Conservation (phyloP, 2,113 vertebrate genomes). For the Alectura lathami region DNA sequence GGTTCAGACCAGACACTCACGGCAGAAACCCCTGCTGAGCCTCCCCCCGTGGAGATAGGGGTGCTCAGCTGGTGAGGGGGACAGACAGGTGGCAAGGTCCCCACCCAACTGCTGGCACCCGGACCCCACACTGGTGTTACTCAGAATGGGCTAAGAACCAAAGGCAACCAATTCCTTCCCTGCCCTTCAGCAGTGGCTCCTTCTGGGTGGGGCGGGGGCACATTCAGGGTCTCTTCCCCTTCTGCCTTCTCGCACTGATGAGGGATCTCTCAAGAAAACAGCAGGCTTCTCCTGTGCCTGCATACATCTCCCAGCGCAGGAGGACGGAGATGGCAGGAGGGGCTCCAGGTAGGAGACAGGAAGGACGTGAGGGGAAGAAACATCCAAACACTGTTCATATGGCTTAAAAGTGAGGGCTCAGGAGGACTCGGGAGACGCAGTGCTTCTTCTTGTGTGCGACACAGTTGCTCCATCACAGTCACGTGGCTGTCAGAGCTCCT, state of each 20-base stretch:
- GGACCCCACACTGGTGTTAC: fast-evolving
- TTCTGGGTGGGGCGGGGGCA: neutral
- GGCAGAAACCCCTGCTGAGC: neutral
- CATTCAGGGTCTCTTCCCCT: neutral
- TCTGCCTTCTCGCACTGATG: neutral
- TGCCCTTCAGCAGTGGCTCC: neutral
- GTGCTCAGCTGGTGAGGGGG: neutral
- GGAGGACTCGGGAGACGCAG: fast-evolving
- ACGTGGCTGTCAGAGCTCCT: neutral
- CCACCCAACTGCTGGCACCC: neutral
- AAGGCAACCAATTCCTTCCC: neutral
- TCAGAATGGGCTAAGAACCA: neutral
- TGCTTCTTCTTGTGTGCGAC: neutral
- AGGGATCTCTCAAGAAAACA: neutral
- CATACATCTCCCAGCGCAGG: neutral
- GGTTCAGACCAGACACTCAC: neutral
- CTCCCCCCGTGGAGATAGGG: fast-evolving
- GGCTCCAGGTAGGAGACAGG: neutral
- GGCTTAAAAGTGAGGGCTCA: fast-evolving
- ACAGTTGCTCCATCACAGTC: neutral
- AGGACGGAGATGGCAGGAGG: neutral
- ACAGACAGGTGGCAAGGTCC: too few relatives aligned
- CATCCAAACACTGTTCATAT: neutral
- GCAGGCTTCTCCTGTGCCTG: neutral
- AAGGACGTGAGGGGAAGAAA: neutral